A percentile compares a stretch with the other conserved stretches of the same genome.
Conservation (phyloP, 1,140 invertebrate species). For the Philaenus spumarius region DNA sequence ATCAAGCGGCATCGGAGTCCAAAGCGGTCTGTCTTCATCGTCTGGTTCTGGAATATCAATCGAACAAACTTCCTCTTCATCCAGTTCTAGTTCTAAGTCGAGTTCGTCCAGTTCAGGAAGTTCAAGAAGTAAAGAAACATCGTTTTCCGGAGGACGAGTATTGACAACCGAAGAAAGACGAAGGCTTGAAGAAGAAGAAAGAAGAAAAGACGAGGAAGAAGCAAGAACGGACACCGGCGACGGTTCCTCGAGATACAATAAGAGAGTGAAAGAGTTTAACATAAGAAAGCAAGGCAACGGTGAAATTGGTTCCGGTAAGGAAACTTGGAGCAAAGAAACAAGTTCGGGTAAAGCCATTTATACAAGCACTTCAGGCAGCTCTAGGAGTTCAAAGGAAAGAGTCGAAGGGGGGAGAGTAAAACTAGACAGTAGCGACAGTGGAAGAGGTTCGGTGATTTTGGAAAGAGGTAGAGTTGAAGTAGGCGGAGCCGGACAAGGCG, state of each 20-base stretch:
- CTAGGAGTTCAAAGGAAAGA: neutral
- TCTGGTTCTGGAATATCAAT: neutral
- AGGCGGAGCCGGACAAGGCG: neutral
- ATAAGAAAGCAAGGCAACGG: neutral
- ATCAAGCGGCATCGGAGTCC: constrained; percentile 13
- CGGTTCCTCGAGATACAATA: constrained; percentile 16
- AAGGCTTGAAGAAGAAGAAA: constrained; percentile 19
- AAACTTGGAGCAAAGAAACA: neutral
- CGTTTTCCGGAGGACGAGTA: neutral
- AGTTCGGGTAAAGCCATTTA: neutral
- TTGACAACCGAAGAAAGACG: constrained; percentile 26
- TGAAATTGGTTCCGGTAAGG: neutral
- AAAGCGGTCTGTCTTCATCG: constrained; percentile 22
- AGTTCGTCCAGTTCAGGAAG: constrained; percentile 29
- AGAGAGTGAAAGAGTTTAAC: constrained; percentile 2
- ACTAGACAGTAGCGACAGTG: neutral
- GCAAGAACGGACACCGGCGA: constrained; percentile 13
- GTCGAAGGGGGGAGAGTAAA: neutral
- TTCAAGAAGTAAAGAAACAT: constrained; percentile 1
- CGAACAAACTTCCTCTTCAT: constrained; percentile 53
- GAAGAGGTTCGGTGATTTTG: constrained; percentile 4
- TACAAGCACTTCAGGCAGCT: neutral
- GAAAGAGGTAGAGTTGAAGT: constrained; percentile 13
- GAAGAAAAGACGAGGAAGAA: constrained; percentile 22
- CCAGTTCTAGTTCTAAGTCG: constrained; percentile 54